Conservation (phyloP, 2,797 vertebrate genomes). For the Danio aesculapii region DNA sequence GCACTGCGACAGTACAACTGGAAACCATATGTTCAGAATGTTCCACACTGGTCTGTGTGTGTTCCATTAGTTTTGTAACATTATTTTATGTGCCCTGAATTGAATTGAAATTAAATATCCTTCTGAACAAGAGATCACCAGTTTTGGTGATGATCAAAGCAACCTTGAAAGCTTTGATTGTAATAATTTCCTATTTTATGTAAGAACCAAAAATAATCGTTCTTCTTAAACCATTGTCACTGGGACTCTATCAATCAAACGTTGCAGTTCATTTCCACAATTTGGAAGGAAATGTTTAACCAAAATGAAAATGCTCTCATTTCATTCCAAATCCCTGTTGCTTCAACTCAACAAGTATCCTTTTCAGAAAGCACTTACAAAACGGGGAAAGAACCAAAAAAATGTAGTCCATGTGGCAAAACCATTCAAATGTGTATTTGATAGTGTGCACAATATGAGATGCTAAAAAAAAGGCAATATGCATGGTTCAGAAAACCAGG, state of each 20-base stretch:
- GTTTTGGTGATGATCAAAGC: neutral
- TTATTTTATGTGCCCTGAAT: neutral
- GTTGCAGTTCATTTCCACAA: neutral
- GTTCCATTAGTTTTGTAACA: neutral
- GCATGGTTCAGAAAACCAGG: no score
- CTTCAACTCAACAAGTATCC: no score
- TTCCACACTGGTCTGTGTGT: neutral
- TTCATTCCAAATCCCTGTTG: neutral
- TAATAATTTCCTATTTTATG: neutral
- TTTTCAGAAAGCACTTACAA: no score
- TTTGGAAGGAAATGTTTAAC: neutral
- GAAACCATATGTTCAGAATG: conserved; percentile 12
- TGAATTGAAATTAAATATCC: neutral
- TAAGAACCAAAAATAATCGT: neutral
- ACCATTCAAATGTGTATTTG: no score
- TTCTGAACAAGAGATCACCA: neutral
- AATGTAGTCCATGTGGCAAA: no score
- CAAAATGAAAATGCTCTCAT: neutral
- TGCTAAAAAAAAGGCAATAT: no score
- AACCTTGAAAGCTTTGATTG: neutral
- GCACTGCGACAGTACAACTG: neutral
- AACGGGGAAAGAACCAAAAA: no score
- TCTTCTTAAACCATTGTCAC: neutral
- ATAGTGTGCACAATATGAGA: no score
- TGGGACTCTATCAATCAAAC: neutral